Evolutionary conservation across 2,113 vertebrate species (phyloP), one percentile per base, ranked within the genome.

Genomic region (Cyprinodon brontotheroides): DNA sequence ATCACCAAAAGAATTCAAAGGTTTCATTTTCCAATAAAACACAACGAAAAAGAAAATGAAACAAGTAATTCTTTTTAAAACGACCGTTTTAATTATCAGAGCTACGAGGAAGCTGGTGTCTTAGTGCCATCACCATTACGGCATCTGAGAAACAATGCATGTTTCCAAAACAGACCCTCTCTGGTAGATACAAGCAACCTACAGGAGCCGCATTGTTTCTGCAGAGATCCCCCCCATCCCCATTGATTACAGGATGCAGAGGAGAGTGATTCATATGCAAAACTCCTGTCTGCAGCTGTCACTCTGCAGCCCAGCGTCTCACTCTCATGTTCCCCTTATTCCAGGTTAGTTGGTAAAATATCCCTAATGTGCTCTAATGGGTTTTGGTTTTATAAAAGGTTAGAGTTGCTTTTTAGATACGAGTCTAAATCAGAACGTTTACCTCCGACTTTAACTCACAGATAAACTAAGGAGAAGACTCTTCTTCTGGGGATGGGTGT

Each of bases 381-480:
- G 15, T 11, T 62, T 62, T 5, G 11, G 60, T 10, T 37, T 11
- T 37, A 4, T 3, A 12, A 14, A 37, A 61, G 8, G 11, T 7
- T 17, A 62, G 12, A 41, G 47, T 20, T 20, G 0, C 8, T 53
- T 53, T 20, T 53, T 45, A 7, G 11, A 45, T 45, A 45, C 2
- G 9, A 45, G 9, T 45, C 36, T 37, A 74, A 36, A 38, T 65
- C 59, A 68, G 41, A 78, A 3, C n/a, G 11, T 65, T 48, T 39
- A 61, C n/a, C 68, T 64, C 11, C 4, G 38, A 72, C 40, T 73
- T 73, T 94, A 93, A 94, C 93, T 94, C 94, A 94, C 93, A 95
- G 94, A 94, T 93, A 92, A 93, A 90, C 92, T 93, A 90, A 95
- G 95, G 94, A 92, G 93, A 67, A 89, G 85, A 89, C 90, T 93